phyloP scores from a whole-genome alignment of 2,113 vertebrate species.

The Pseudorasbora parva region DNA sequence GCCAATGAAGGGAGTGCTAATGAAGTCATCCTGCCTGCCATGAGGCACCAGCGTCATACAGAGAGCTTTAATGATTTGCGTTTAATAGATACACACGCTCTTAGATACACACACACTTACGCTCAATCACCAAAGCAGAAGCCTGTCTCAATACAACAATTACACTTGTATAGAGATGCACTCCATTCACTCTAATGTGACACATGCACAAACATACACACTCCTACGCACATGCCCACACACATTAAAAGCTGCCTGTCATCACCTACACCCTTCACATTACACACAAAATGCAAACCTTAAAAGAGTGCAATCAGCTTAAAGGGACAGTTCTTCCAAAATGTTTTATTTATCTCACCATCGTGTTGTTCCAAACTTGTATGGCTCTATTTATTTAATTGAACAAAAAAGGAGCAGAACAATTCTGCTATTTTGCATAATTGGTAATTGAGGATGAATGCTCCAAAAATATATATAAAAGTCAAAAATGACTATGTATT shows the following conservation, averaged over 20 bases:
- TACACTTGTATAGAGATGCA: constrained; percentile 23
- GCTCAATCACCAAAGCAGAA: neutral
- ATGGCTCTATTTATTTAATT: neutral
- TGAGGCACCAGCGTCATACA: constrained; percentile 62
- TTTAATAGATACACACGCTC: constrained; percentile 22
- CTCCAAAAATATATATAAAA: neutral
- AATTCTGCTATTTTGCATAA: neutral
- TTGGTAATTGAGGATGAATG: neutral
- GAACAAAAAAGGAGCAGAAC: neutral
- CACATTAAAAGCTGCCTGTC: constrained; percentile 17
- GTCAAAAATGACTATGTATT: neutral
- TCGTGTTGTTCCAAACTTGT: neutral
- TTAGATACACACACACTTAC: neutral
- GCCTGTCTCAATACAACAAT: constrained; percentile 22
- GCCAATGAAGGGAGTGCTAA: constrained; percentile 65
- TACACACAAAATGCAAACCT: neutral
- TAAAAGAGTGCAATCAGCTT: neutral
- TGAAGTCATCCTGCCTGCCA: constrained; percentile 67
- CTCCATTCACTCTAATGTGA: constrained; percentile 18
- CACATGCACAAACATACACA: constrained; percentile 1
- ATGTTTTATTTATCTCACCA: neutral
- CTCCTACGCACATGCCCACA: constrained; percentile 10
- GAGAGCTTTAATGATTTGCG: constrained; percentile 30
- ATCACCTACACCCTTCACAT: neutral
- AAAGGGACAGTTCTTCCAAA: neutral